phyloP scores from a whole-genome alignment of 2,113 vertebrate species.

The Marcusenius ussheri region DNA sequence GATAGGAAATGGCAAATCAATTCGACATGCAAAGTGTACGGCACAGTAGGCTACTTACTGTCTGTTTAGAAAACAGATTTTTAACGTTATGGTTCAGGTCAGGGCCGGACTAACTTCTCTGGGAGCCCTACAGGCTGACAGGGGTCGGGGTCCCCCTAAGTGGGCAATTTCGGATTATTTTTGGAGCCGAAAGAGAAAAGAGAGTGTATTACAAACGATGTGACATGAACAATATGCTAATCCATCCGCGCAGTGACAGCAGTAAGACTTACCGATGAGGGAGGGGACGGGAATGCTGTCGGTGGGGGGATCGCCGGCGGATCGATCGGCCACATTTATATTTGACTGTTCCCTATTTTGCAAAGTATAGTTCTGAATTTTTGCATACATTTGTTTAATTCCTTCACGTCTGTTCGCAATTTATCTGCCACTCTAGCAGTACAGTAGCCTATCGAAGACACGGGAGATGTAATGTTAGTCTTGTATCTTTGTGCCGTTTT shows the following conservation, averaged over 20 bases:
- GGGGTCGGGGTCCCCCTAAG: neutral
- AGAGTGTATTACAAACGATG: neutral
- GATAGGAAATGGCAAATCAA: neutral
- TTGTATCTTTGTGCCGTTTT: too few relatives aligned
- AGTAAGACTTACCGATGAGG: neutral
- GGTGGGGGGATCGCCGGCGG: neutral
- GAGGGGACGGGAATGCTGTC: neutral
- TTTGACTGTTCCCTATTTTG: neutral
- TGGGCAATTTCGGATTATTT: neutral
- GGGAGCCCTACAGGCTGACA: neutral
- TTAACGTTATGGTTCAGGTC: neutral
- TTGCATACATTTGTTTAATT: too few relatives aligned
- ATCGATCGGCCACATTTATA: neutral
- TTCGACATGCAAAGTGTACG: neutral
- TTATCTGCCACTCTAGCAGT: too few relatives aligned
- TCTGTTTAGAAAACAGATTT: neutral
- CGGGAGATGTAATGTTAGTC: too few relatives aligned
- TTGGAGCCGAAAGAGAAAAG: neutral
- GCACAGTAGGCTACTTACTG: neutral
- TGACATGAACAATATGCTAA: neutral
- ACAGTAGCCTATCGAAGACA: too few relatives aligned
- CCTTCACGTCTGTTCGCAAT: too few relatives aligned
- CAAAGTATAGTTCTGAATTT: neutral
- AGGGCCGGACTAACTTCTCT: neutral
- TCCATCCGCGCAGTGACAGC: neutral